Evolutionary conservation across 2,888 invertebrate species (phyloP), one percentile per base, ranked within the genome.

Genomic region (Dryadula phaetusa): DNA sequence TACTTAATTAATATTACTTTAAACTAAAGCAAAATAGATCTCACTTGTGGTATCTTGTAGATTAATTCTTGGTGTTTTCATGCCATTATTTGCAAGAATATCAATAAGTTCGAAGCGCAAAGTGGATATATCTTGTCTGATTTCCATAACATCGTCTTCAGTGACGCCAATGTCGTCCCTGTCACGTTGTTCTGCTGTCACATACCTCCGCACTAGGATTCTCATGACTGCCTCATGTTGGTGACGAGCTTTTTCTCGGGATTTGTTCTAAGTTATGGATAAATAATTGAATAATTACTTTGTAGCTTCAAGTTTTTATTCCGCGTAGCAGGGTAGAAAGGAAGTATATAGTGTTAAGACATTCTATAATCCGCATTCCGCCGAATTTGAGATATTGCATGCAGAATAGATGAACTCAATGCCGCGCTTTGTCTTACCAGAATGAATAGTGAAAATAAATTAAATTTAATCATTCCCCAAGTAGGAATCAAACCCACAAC

Each of bases 71-170:
- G 97, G 97, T 0, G 97, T 97, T 73, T 95, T 94, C 96, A 97
- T 97, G 60, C 97, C 98, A 81, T 99, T 99, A 75, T 95, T 96
- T 64, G 95, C 94, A 12, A 99, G 94, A 78, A 99, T 98, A 79
- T 98, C 98, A 64, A 99, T 95, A 22, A 99, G 93, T 82, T 99
- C 99, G 84, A 96, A 99, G 71, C 98, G 94, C 74, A 99, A 94
- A 4, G 98, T 96, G n/a, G 98, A 98, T 72, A 99, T 98, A 83
- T 99, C 99, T 82, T 99, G 99, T 77, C 99, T 95, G 79, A 99
- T 98, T 93, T 99, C 99, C 95, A 98, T 98, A 72, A 99, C 97
- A 86, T 99, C 99, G 87, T 99, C 99, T 83, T 99, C 99, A 0
- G 98, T 98, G 25, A 99, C 97, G 8, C 98, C 97, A 70, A 96